These are phyloP conservation scores for Fragum fragum DNA, from an alignment of 2,888 invertebrate genomes.

Conservation along the genomic window DNA sequence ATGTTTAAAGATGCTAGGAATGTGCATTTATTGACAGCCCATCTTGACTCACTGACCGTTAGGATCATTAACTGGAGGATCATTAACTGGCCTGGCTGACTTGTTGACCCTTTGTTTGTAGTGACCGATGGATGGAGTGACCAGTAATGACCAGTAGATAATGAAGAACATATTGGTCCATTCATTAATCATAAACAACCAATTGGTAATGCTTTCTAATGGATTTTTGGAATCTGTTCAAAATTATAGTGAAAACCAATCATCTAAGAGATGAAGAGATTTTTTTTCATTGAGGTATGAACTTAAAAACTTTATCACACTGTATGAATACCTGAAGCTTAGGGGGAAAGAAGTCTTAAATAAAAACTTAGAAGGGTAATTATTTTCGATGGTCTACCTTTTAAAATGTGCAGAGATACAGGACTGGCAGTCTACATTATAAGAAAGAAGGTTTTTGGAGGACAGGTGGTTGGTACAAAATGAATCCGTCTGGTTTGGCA, in stretches of 20 bases:
- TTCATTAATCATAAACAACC: slow-evolving; percentile 21
- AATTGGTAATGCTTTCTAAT: background rate
- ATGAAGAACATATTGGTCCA: slow-evolving; percentile 29
- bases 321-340: no score
- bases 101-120: slow-evolving; percentile 16
- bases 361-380: no score
- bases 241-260: no score
- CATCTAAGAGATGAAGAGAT: no score
- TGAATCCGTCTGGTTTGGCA: slow-evolving; percentile 11
- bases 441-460: background rate
- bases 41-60: background rate
- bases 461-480: background rate
- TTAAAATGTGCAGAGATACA: no score
- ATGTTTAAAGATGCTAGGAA: background rate
- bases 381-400: no score
- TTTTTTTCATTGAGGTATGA: no score
- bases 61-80: background rate
- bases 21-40: background rate
- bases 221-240: no score
- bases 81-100: background rate
- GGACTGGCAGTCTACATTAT: no score
- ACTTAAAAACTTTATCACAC: no score
- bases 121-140: slow-evolving; percentile 19
- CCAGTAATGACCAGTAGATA: slow-evolving; percentile 23
- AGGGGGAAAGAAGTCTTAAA: no score